Evolutionary conservation across 2,797 vertebrate species (phyloP).

Genomic region (Propithecus perrieri): DNA sequence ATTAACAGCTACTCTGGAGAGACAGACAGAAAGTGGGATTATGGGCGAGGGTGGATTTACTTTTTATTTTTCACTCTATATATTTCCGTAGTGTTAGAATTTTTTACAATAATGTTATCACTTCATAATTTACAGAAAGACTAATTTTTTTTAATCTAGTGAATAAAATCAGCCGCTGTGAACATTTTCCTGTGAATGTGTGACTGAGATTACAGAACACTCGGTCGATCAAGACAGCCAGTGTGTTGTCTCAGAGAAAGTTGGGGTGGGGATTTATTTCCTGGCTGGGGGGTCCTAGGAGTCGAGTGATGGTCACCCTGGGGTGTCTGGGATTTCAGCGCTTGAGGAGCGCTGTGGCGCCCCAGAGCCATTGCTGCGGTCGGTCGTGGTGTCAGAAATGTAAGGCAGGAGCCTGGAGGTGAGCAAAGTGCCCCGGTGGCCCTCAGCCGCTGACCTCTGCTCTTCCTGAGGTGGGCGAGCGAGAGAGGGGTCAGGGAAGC

Average conservation of each 20-base stretch:
- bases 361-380: rapidly evolving
- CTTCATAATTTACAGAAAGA: background rate
- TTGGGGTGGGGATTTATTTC: background rate
- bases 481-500: background rate
- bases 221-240: no score
- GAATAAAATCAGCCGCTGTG: background rate
- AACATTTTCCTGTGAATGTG: background rate
- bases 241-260: background rate
- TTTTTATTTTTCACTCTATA: background rate
- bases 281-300: background rate
- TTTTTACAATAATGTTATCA: background rate
- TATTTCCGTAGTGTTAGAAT: background rate
- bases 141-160: background rate
- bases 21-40: background rate
- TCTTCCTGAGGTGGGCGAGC: background rate
- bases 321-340: background rate
- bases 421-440: background rate
- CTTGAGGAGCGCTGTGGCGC: background rate
- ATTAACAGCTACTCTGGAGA: background rate
- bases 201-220: background rate
- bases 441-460: background rate
- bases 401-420: background rate
- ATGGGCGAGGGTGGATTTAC: background rate
- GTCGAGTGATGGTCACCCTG: background rate
- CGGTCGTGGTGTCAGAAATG: background rate